A percentile compares a stretch with the other conserved stretches of the same genome.
These are phyloP conservation scores for Pandemis corylana DNA, from an alignment of 2,888 invertebrate species.

Conservation along the genomic window DNA sequence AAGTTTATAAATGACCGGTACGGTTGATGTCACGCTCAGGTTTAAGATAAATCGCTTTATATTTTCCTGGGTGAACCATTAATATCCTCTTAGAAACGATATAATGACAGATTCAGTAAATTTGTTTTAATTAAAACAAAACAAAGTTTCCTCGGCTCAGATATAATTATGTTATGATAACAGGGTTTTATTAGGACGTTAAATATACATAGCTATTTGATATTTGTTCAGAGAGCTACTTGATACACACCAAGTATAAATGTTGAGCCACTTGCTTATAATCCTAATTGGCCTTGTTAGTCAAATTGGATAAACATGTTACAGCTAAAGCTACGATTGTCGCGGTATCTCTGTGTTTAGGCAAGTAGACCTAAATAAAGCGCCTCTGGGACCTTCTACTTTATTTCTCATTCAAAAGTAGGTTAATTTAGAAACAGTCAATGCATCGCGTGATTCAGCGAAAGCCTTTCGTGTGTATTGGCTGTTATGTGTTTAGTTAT, in stretches of 20 bases:
- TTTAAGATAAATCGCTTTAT: slow-evolving; percentile 42
- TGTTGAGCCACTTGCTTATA: neutral
- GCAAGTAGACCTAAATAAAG: slow-evolving; percentile 5
- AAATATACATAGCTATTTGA: neutral
- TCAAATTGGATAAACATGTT: neutral
- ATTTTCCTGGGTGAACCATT: slow-evolving; percentile 36
- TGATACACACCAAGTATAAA: neutral
- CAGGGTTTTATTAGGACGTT: neutral
- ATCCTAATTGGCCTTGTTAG: neutral
- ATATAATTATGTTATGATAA: neutral
- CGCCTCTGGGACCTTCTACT: neutral
- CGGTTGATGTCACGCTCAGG: slow-evolving; percentile 40
- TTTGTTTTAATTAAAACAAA: slow-evolving; percentile 9
- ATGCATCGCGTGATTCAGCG: slow-evolving; percentile 50
- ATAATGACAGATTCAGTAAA: slow-evolving; percentile 20
- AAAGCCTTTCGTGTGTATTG: slow-evolving; percentile 24
- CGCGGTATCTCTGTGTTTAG: neutral
- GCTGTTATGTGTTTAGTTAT: slow-evolving; percentile 46
- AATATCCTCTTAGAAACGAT: slow-evolving; percentile 22
- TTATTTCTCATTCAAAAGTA: slow-evolving; percentile 55
- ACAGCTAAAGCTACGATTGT: neutral
- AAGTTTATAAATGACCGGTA: slow-evolving; percentile 41
- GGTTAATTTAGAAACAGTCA: slow-evolving; percentile 68
- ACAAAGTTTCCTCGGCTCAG: neutral
- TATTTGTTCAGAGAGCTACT: neutral